Evolutionary conservation across 2,888 invertebrate species (phyloP), one percentile per base, ranked within the genome.

Genomic region (Diarsia dahlii): DNA sequence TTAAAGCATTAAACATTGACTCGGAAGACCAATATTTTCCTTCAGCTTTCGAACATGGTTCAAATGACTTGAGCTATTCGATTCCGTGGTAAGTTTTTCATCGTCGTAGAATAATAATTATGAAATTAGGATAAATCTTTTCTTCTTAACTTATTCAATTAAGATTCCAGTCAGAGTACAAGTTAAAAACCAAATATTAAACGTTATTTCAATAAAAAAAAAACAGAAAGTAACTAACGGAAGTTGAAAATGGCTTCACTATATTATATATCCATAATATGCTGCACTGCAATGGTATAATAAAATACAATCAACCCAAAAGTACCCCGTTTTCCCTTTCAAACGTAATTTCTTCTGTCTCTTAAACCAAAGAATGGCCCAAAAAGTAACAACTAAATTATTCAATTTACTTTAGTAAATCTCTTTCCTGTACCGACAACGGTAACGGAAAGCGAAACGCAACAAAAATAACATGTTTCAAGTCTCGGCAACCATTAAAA

Each of bases 401-500:
- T 86, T 82, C 77, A 87, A 87, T 87, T 86, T 56, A 48, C 62
- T 76, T 74, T 77, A 84, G 73, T 79, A 78, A 84, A 87, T 82
- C 75, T 82, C 75, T 76, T 80, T 78, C 75, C 68, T 65, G 77
- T 75, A 78, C 58, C 71, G 75, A 74, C 39, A 83, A 78, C 78
- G 71, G 76, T 82, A 87, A 87, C 85, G 74, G 87, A 88, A 88
- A 88, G 84, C 87, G 87, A 88, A 87, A 84, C 71, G 81, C 76
- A 87, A 87, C 84, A 79, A 82, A 87, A 87, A 88, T 88, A 89
- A 84, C 89, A 87, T 88, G 87, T 85, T 87, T 74, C 82, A 84
- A 81, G 86, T 85, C 91, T 87, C 88, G 90, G 90, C 86, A 89
- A 85, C 91, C 90, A 94, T 94, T 93, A 94, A 93, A 92, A 94